phyloP scores from a whole-genome alignment of 92 coral and sea anemone species.

The Parazoanthus swiftii region DNA sequence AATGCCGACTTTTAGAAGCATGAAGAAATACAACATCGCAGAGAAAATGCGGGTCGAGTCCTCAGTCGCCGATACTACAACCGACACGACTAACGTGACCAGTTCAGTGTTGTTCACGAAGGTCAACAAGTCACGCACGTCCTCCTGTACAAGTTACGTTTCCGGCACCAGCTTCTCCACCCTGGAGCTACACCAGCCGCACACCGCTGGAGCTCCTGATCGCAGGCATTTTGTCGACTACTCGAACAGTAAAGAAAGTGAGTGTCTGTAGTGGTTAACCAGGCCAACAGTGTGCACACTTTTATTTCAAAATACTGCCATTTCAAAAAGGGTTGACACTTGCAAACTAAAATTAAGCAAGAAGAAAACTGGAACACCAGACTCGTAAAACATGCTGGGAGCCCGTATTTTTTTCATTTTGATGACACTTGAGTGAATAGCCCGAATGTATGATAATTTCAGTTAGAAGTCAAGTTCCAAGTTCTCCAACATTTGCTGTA shows the following conservation, averaged over 20 bases:
- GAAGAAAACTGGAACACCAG: no score
- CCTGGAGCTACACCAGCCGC: slow-evolving; percentile 20
- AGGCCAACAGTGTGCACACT: neutral
- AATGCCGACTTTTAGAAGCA: neutral
- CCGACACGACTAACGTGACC: slow-evolving; percentile 13
- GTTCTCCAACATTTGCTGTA: no score
- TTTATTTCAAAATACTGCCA: neutral
- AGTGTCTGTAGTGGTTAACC: slow-evolving; percentile 27
- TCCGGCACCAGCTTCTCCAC: slow-evolving; percentile 19
- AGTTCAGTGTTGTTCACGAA: slow-evolving; percentile 10
- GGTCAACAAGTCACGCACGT: neutral
- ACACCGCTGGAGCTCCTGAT: neutral
- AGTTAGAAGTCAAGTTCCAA: no score
- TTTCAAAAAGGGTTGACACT: neutral
- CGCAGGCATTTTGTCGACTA: slow-evolving; percentile 3
- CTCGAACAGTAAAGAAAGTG: slow-evolving; percentile 26
- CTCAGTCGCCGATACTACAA: slow-evolving; percentile 27
- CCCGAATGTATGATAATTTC: no score
- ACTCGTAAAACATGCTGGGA: no score
- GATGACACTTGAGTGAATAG: no score
- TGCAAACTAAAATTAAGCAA: no score
- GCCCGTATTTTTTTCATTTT: no score
- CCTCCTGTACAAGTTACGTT: slow-evolving; percentile 9
- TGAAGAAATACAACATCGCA: slow-evolving; percentile 14
- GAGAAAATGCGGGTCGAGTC: slow-evolving; percentile 28